Conservation (phyloP, 2,113 vertebrate genomes). For the Picathartes gymnocephalus region DNA sequence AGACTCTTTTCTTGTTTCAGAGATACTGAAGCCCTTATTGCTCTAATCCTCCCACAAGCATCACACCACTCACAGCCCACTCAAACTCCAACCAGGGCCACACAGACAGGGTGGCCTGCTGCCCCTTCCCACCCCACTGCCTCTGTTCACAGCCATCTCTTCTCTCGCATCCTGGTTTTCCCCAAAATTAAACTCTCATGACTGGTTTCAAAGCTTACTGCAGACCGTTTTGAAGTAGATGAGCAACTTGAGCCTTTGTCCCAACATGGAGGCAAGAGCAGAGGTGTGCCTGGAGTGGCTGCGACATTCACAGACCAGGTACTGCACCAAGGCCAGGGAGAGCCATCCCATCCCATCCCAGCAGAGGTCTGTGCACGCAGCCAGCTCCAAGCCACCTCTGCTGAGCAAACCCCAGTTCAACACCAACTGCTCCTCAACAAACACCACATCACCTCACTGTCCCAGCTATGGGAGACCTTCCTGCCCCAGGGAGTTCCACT, state of each 20-base stretch:
- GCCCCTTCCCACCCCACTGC: neutral
- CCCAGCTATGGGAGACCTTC: neutral
- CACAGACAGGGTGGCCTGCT: neutral
- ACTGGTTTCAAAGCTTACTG: neutral
- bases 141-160: neutral
- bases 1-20: neutral
- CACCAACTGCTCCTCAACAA: neutral
- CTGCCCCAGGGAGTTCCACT: neutral
- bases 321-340: fast-evolving
- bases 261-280: fast-evolving
- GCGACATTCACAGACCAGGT: fast-evolving
- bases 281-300: fast-evolving
- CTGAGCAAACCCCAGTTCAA: neutral
- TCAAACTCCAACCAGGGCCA: neutral
- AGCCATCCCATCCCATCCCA: fast-evolving
- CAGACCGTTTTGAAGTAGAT: neutral
- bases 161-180: neutral
- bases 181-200: neutral
- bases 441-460: fast-evolving
- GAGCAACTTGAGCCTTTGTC: neutral
- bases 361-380: neutral
- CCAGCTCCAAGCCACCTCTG: neutral
- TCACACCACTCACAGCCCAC: neutral
- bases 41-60: neutral
- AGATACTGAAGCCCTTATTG: neutral